Base-by-base conservation (phyloP, 2,797 vertebrate species). In the Halcyon leucocephala region DNA sequence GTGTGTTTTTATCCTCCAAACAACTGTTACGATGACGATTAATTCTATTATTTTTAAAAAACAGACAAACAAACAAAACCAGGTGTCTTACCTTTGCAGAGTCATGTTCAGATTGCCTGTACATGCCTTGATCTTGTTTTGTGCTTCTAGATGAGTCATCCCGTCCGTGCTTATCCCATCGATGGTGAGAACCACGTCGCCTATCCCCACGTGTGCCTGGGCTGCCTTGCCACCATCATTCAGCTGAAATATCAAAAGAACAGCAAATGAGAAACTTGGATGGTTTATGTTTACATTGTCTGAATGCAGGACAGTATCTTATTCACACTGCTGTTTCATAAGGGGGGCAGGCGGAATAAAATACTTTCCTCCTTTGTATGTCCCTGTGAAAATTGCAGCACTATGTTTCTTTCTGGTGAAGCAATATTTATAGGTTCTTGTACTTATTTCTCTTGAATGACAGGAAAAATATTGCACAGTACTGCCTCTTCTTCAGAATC, bases 101-200 rank as follows among this genome's bases (percentile, higher is more conserved):
- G 98, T 99, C 98, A 99, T 99, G 97, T 97, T 98, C 97, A 99
- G 98, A 58, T 98, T 98, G 94, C 97, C 99, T 29, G 98, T 98
- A 94, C 99, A 99, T n/a, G 99, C 99, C 97, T 99, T 99, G 93
- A 99, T 99, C 98, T 99, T 99, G 98, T 99, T 99, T 98, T 99
- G 99, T 80, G 99, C 99, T 97, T 99, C 99, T 8, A 99, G 98
- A 71, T 99, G 99, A 96, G 99, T 99, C 99, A 99, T 99, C 82
- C 99, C 98, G 0, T 99, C 98, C 0, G 99, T 98, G 95, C 98
- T 98, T 95, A 99, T 98, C 49, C 99, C 99, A 52, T 99, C 99
- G 77, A 99, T 99, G 84, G 98, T 99, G 86, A 99, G 98, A 94
- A 99, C 99, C 69, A 99, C 95, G 52, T 99, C 99, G 17, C 99